These are phyloP conservation scores for Lanistes nyassanus DNA, from an alignment of 1,140 invertebrate species.

Conservation along the genomic window DNA sequence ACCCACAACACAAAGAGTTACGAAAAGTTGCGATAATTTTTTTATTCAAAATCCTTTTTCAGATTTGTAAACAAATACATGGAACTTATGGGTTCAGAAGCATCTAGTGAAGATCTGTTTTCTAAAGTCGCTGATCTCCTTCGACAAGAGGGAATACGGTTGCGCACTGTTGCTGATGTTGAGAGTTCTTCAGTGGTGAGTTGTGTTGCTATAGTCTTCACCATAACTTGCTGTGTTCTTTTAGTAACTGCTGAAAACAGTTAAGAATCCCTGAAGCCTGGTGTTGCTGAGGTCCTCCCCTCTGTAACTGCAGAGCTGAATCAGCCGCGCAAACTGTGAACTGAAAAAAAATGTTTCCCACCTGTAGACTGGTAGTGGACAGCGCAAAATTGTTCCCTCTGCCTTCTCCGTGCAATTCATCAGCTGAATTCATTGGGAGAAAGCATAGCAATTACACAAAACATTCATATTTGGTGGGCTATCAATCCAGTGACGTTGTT, in stretches of 20 bases:
- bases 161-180: background rate
- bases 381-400: too few relatives aligned
- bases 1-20: background rate
- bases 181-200: background rate
- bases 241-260: background rate
- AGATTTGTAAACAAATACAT: slow-evolving; percentile 18
- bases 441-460: too few relatives aligned
- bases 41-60: background rate
- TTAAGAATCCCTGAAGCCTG: background rate
- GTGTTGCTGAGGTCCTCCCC: too few relatives aligned
- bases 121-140: background rate
- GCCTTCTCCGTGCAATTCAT: too few relatives aligned
- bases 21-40: background rate
- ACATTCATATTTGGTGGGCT: too few relatives aligned
- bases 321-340: too few relatives aligned
- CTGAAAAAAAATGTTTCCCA: too few relatives aligned
- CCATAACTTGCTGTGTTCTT: background rate
- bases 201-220: background rate
- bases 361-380: too few relatives aligned
- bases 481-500: too few relatives aligned
- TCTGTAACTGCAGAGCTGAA: too few relatives aligned
- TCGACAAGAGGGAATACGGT: background rate
- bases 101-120: background rate
- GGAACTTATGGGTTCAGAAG: slow-evolving; percentile 1
- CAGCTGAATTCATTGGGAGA: too few relatives aligned